Evolutionary conservation across 2,113 vertebrate genomes (phyloP), one percentile per base, ranked within the genome.

Genomic region (Coregonus clupeaformis): DNA sequence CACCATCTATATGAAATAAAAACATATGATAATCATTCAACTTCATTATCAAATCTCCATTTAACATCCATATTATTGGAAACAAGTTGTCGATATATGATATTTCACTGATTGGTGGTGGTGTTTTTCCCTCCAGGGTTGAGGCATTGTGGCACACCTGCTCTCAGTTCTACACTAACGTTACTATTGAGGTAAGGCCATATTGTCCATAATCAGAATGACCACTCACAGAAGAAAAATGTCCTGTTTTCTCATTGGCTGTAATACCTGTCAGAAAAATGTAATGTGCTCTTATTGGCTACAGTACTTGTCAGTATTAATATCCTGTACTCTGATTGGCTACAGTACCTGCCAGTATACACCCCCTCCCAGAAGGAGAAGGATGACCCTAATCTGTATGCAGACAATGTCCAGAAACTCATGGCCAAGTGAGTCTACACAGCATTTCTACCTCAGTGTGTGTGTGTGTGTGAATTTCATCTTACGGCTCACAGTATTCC

Each of bases 301-400:
- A 20, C 85, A 97, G 96, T 97, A 94, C 78, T 89, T 97, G 72
- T 95, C 96, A 0, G 94, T 97, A 29, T 97, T n/a, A n/a, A n/a
- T n/a, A n/a, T n/a, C n/a, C n/a, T 60, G 20, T 60, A 7, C 18
- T 60, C 57, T 60, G 2, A 60, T 32, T 59, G 0, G 29, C 11
- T 75, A 20, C 85, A 97, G 96, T 97, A 94, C 78, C 90, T 97
- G 72, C 95, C 96, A 0, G 94, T 97, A 29, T 97, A 97, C 87
- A 91, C 84, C 0, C 96, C 96, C 0, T 94, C 93, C 3, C 49
- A 81, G 9, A 90, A 94, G 74, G 96, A 97, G 87, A 94, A 88
- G 80, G 77, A 79, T 0, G 81, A 96, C 88, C 95, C 96, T 13
- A 87, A 80, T 52, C 85, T 96, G 14, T 97, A 94, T 47, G 95